Evolutionary conservation across 2,888 invertebrate species (phyloP).

Genomic region (Diplolepis rosae): DNA sequence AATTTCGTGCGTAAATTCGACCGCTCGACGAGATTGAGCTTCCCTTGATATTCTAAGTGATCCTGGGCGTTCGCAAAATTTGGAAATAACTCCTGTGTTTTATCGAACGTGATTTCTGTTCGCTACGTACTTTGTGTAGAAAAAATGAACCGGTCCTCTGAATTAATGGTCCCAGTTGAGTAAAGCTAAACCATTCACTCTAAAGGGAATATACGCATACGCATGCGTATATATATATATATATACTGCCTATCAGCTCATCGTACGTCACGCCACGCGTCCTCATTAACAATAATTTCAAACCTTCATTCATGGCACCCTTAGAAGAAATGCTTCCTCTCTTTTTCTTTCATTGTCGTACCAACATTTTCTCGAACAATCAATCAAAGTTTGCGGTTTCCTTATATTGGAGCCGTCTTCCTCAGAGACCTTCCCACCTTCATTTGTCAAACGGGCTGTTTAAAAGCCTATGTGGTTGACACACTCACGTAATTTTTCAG

Average conservation of each 20-base stretch:
- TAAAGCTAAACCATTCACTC: neutral
- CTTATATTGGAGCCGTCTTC: constrained; percentile 11
- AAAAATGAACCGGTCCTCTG: constrained; percentile 44
- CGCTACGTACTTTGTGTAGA: constrained; percentile 9
- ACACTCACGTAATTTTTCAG: constrained; percentile 50
- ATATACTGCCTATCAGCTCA: constrained; percentile 41
- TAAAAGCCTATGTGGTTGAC: constrained; percentile 31
- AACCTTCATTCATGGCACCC: constrained; percentile 7
- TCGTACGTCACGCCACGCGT: constrained; percentile 59
- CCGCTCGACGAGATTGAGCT: constrained; percentile 24
- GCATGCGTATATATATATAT: neutral
- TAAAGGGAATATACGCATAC: constrained; percentile 44
- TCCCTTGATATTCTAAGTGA: constrained; percentile 15
- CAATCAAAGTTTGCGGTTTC: constrained; percentile 40
- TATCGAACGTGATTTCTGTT: constrained; percentile 57
- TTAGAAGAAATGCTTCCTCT: constrained; percentile 24
- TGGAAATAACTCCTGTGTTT: constrained; percentile 43
- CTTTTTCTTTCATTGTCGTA: constrained; percentile 12
- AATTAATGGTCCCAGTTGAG: constrained; percentile 54
- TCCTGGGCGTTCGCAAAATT: constrained; percentile 7
- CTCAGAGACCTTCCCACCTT: constrained; percentile 14
- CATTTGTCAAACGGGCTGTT: constrained; percentile 34
- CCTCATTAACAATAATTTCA: constrained; percentile 59
- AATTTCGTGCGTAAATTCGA: constrained; percentile 28
- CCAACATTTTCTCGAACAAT: constrained; percentile 40